phyloP scores from a whole-genome alignment of 2,888 invertebrate species.

The Notodromas monacha region DNA sequence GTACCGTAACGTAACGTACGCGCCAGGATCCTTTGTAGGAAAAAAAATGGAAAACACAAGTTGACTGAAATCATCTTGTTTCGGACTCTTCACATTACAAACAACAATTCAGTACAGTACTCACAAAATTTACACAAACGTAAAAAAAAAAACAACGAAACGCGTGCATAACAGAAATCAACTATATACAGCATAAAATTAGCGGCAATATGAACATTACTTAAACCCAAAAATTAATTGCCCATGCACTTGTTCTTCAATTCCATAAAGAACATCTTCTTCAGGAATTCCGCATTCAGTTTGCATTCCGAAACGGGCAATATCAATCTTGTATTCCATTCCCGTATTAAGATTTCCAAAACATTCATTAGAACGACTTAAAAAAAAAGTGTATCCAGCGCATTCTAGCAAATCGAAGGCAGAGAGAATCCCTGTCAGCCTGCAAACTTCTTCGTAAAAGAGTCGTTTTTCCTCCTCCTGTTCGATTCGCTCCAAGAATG shows the following conservation, averaged over 20 bases:
- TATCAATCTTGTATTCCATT: conserved; percentile 4
- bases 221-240: conserved; percentile 4
- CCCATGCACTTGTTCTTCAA: conserved; percentile 4
- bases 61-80: conserved; percentile 4
- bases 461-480: conserved; percentile 4
- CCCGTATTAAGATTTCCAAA: conserved; percentile 4
- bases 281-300: conserved; percentile 4
- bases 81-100: conserved; percentile 4
- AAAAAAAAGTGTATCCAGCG: conserved; percentile 4
- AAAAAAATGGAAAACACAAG: conserved; percentile 4
- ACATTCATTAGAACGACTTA: conserved; percentile 4
- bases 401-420: conserved; percentile 4
- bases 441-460: conserved; percentile 4
- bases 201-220: conserved; percentile 4
- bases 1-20: conserved; percentile 4
- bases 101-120: conserved; percentile 4
- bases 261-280: conserved; percentile 4
- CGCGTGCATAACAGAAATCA: conserved; percentile 1
- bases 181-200: conserved; percentile 4
- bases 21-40: conserved; percentile 2
- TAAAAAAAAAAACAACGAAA: conserved; percentile 4
- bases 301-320: conserved; percentile 4
- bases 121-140: conserved; percentile 4
- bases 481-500: conserved; percentile 4
- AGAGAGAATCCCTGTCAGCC: conserved; percentile 4